Evolutionary conservation across 2,888 invertebrate genomes (phyloP), one percentile per base, ranked within the genome.

Genomic region (Drosophila lacicola): DNA sequence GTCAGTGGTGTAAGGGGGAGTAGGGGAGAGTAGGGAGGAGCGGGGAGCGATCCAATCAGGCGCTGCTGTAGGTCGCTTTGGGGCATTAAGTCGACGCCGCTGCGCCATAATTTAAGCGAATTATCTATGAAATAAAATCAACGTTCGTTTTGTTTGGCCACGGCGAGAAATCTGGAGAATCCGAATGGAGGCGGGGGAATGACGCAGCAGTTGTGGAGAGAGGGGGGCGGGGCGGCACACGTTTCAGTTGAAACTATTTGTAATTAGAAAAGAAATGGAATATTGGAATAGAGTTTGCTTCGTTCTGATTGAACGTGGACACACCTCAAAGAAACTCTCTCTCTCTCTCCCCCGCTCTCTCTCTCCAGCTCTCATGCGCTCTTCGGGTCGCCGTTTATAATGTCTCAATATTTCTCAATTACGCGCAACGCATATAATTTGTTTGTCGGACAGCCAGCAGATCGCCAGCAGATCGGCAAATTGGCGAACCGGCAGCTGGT

Each of bases 101-200:
- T 80, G 82, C 78, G 87, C 87, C 85, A 90, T 90, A 90, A 90
- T 90, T 90, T 90, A 90, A 88, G 85, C 87, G 83, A 79, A 88
- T 90, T 90, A 90, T 90, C 89, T 90, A 85, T 87, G 87, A 89
- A 90, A 85, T 80, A 77, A 87, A 90, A 90, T 90, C 90, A 82
- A 76, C 81, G 80, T 80, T 86, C 68, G 77, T 61, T 78, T 79
- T 72, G 61, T 58, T 44, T 36, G 21, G 62, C 83, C 57, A 25
- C 63, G 65, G 2, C 17, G 17, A 17, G 67, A 49, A 42, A 54
- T 29, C 29, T 46, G 45, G 60, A 41, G 55, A 46, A 47, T 13
- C 39, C 46, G 46, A 61, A 49, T 46, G 8, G 17, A 17, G 17
- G 54, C 14, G 37, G 56, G 41, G 72, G 21, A 47, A 74, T 78